Evolutionary conservation across 2,113 vertebrate genomes (phyloP).

Genomic region (Tragelaphus scriptus): DNA sequence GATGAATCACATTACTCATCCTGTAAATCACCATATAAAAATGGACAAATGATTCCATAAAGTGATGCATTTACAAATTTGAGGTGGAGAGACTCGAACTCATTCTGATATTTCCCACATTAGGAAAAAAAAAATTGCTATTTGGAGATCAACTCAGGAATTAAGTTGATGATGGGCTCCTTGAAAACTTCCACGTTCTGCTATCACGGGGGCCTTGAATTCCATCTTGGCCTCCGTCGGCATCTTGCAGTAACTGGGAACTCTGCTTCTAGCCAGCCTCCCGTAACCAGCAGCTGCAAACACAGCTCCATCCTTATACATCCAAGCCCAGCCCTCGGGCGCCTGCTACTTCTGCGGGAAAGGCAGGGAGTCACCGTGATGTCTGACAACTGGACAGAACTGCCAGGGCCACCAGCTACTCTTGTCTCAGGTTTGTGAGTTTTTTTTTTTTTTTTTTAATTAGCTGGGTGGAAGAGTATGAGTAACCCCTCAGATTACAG

Average conservation of each 20-base stretch:
- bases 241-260: neutral
- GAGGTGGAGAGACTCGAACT: slow-evolving; percentile 53
- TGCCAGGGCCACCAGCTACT: fast-evolving
- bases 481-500: neutral
- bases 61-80: slow-evolving; percentile 67
- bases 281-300: neutral
- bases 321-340: neutral
- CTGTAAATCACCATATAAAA: slow-evolving; percentile 79
- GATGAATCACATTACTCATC: slow-evolving; percentile 78
- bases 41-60: slow-evolving; percentile 78
- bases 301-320: neutral
- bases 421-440: neutral
- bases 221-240: neutral
- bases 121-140: slow-evolving; percentile 33
- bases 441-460: neutral
- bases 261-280: neutral
- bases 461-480: neutral
- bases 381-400: neutral
- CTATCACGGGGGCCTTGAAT: neutral
- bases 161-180: slow-evolving; percentile 68
- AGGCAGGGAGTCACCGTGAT: fast-evolving
- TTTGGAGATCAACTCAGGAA: slow-evolving; percentile 65
- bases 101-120: slow-evolving; percentile 52
- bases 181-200: neutral
- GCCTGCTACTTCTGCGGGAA: fast-evolving